Base-by-base conservation (phyloP, 2,888 invertebrate species). In the Caenorhabditis plicata region DNA sequence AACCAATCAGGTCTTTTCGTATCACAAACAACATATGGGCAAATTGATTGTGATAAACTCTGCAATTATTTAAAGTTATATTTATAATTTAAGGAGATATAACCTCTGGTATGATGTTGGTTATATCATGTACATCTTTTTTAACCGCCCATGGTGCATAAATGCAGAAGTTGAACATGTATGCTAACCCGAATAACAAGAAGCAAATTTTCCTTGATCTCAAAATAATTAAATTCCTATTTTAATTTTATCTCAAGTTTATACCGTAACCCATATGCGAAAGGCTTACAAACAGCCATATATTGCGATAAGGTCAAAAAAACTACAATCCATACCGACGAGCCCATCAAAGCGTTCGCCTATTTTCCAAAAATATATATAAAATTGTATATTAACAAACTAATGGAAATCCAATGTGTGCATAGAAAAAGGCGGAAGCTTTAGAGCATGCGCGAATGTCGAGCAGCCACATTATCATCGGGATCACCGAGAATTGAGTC, bases 261-360 rank as follows among this genome's bases (percentile, higher is more conserved):
- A n/a, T n/a, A n/a, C 13, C 62, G 39, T 25, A 63, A 32, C 13
- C 77, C 75, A 48, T 75, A 75, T 19, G 74, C 67, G 39, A 80
- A 80, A 3, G 80, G 80, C 33, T 63, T 52, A 64, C 83, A 84
- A 11, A 84, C 83, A 5, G 84, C 84, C 62, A 84, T 81, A 73
- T 83, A 85, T 27, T 85, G 81, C 61, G 83, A 83, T 17, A 84
- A 80, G 2, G 85, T 85, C 19, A 85, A 81, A 54, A 83, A 84
- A 5, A 85, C 83, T 9, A 85, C 84, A 51, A 84, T 81, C 80
- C 84, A 84, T n/a, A 85, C 84, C 43, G 82, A 82, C 27, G 83
- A 81, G 4, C 83, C 84, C 83, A 85, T 84, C 70, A 84, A 81
- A 3, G 82, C 81, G 68, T 85, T 85, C 19, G 83, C 82, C 77